Base-by-base conservation (phyloP, 2,888 invertebrate genomes). In the Tetramorium bicarinatum region DNA sequence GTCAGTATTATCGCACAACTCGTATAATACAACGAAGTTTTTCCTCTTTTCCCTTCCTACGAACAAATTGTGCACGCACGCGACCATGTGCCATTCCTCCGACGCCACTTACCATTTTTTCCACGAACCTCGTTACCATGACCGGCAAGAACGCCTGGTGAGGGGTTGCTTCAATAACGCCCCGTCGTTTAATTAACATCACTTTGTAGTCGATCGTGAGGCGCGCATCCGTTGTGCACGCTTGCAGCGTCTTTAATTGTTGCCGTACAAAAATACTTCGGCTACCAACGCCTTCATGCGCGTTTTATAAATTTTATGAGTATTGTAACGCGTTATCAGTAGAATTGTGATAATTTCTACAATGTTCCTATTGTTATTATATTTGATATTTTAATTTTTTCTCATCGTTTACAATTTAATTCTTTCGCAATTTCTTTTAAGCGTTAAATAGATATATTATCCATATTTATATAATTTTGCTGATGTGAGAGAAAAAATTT, bases 121-220 rank as follows among this genome's bases (percentile, higher is more conserved):
- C 94, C 92, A 92, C 91, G 93, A 94, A 93, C 86, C 92, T 92
- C 91, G 92, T 93, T 93, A 91, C 92, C 92, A 92, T 91, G 91
- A 91, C 87, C 91, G 90, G 91, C 91, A 91, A 93, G 90, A 93
- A 91, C 64, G 85, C 66, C 64, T 74, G 82, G 81, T 71, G 87
- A 82, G 62, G 86, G 86, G 84, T 90, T 91, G 88, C 91, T 90
- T 90, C 89, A 91, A 89, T 89, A 91, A 90, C 87, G 89, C 88
- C 81, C 71, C 86, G 88, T 91, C 87, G 89, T 90, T 93, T 93
- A 93, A 93, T 93, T 93, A 91, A 90, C 87, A 82, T 71, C 88
- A 89, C 89, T 87, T 88, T 92, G 91, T 91, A 90, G 91, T 90
- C 89, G 87, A 91, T 86, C 86, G 75, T 81, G 75, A 82, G 80